Base-by-base conservation (phyloP, 2,113 vertebrate genomes). In the Pagrus major region DNA sequence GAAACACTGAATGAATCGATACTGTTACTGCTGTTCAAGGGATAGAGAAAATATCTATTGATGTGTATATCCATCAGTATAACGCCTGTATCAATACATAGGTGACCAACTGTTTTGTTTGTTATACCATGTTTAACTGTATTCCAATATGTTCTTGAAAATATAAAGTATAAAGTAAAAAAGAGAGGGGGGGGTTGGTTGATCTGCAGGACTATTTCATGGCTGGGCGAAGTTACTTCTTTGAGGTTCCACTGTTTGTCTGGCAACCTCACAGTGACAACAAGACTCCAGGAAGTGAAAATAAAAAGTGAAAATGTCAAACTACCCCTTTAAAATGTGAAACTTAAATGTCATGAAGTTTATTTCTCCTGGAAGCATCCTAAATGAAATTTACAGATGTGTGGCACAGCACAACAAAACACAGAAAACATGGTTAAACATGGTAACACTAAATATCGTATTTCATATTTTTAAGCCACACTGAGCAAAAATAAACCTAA, bases 341-440 rank as follows among this genome's bases (percentile, higher is more conserved):
- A 33, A 23, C 11, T 49, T 61, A 29, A 49, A 37, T 37, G 16
- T 61, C 15, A 51, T 11, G 4, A 18, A 39, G 11, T 41, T 52
- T 41, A 6, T 29, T 9, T 61, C 11, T 29, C n/a, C n/a, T 15
- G 15, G 5, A 61, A 51, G 31, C 10, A 27, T 59, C 52, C 31
- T 60, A 1, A 25, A 46, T 4, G 3, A 6, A 72, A 37, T 2
- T 6, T 68, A 39, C 15, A 41, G 6, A 15, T 58, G 21, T 27
- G 6, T 20, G 42, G 10, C 18, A 27, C 20, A 78, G 51, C n/a
- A 63, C 16, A 60, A 7, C 69, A 59, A 59, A 31, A 20, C 15
- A 59, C 56, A 67, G 21, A 65, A 55, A 78, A 58, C 67, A 42
- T 55, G 31, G 4, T 47, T 31, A 31, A n/a, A n/a, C n/a, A n/a